These are phyloP conservation scores for Eueremaeus valkanovi DNA, from an alignment of 2,888 invertebrate species.

Conservation along the genomic window DNA sequence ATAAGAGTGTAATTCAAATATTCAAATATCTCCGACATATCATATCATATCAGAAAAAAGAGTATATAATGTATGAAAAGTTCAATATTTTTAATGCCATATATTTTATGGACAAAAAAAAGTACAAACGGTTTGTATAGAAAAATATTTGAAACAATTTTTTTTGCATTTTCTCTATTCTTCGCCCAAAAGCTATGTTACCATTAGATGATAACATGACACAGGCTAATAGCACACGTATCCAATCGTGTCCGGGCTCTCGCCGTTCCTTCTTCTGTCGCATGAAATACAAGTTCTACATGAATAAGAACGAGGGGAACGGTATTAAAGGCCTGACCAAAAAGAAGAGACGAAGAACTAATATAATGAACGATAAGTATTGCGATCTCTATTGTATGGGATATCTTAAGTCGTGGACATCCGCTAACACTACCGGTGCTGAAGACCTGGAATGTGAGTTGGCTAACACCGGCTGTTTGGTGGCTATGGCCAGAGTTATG, in stretches of 20 bases:
- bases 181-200: neutral
- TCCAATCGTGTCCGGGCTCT: slow-evolving; percentile 64
- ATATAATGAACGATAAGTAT: slow-evolving; percentile 70
- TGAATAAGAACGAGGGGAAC: neutral
- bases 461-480: slow-evolving; percentile 75
- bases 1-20: neutral
- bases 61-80: neutral
- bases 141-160: neutral
- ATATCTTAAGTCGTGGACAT: slow-evolving; percentile 85
- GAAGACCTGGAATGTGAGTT: slow-evolving; percentile 62
- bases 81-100: neutral
- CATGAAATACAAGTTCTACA: slow-evolving; percentile 70
- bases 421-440: slow-evolving; percentile 71
- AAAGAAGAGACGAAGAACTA: slow-evolving; percentile 59
- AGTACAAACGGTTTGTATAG: neutral
- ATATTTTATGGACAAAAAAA: neutral
- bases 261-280: slow-evolving; percentile 88
- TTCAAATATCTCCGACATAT: too few relatives aligned
- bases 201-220: slow-evolving; percentile 1
- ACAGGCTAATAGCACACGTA: neutral
- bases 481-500: slow-evolving; percentile 76
- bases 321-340: slow-evolving; percentile 49
- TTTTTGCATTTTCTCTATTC: neutral
- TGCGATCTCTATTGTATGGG: slow-evolving; percentile 88
- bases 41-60: too few relatives aligned